A percentile compares a stretch with the other conserved stretches of the same genome.
Conservation (phyloP, 2,888 invertebrate species). For the Synergus gifuensis region DNA sequence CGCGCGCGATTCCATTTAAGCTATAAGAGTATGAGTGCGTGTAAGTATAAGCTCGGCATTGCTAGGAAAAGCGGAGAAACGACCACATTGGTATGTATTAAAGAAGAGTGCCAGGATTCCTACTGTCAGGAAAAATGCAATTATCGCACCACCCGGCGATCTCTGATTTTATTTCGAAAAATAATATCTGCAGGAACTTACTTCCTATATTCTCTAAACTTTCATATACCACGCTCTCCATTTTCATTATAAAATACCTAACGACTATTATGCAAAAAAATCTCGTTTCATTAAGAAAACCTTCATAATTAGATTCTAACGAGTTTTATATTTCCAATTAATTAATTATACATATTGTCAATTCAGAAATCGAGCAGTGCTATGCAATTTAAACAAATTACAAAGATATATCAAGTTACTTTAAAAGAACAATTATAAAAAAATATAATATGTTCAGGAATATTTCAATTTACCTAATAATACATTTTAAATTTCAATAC, state of each 20-base stretch:
- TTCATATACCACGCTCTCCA: neutral
- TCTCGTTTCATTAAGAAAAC: neutral
- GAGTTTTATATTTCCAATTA: neutral
- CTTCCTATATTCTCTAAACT: slow-evolving; percentile 6
- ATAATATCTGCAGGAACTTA: slow-evolving; percentile 32
- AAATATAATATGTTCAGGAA: neutral
- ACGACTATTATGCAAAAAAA: neutral
- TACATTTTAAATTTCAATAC: neutral
- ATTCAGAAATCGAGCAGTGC: neutral
- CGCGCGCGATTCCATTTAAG: neutral
- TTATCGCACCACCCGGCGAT: slow-evolving; percentile 40
- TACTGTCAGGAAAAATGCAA: slow-evolving; percentile 47
- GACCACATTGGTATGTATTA: slow-evolving; percentile 39
- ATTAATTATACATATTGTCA: neutral
- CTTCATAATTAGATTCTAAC: neutral
- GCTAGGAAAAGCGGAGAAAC: slow-evolving; percentile 5
- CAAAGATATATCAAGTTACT: neutral
- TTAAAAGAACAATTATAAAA: neutral
- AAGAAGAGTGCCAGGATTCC: slow-evolving; percentile 35
- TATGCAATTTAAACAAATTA: neutral
- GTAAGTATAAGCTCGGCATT: neutral
- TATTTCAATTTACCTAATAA: neutral
- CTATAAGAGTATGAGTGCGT: neutral
- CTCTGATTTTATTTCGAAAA: slow-evolving; percentile 35
- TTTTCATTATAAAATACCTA: slow-evolving; percentile 15